These are phyloP conservation scores for Lysandra bellargus DNA, from an alignment of 2,888 invertebrate genomes.

Conservation along the genomic window DNA sequence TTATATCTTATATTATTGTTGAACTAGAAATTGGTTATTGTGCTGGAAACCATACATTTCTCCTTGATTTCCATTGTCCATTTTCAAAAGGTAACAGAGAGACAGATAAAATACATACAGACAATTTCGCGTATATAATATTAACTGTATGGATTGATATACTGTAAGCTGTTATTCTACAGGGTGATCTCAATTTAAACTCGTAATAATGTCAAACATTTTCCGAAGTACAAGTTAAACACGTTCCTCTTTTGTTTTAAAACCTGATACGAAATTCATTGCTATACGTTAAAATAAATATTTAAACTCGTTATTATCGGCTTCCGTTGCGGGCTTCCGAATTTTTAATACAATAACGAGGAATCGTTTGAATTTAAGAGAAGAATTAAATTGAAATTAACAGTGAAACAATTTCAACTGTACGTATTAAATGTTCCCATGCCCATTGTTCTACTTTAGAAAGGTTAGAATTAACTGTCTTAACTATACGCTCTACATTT, in stretches of 20 bases:
- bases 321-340: not conserved
- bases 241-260: not conserved
- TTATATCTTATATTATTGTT: too few relatives aligned
- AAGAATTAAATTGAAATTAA: not conserved
- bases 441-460: constrained; percentile 2
- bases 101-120: too few relatives aligned
- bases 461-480: not conserved
- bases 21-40: too few relatives aligned
- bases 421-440: not conserved
- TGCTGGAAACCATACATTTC: too few relatives aligned
- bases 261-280: constrained; percentile 1
- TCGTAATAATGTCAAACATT: not conserved
- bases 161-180: not conserved
- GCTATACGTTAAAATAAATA: not conserved
- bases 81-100: too few relatives aligned
- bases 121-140: too few relatives aligned
- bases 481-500: not conserved
- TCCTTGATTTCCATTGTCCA: too few relatives aligned
- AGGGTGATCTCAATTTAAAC: not conserved
- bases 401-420: not conserved
- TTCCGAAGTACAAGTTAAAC: not conserved
- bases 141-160: not conserved
- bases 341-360: not conserved
- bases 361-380: not conserved
- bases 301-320: not conserved